Conservation (phyloP, 2,888 invertebrate genomes). For the Bellardia bayeri region DNA sequence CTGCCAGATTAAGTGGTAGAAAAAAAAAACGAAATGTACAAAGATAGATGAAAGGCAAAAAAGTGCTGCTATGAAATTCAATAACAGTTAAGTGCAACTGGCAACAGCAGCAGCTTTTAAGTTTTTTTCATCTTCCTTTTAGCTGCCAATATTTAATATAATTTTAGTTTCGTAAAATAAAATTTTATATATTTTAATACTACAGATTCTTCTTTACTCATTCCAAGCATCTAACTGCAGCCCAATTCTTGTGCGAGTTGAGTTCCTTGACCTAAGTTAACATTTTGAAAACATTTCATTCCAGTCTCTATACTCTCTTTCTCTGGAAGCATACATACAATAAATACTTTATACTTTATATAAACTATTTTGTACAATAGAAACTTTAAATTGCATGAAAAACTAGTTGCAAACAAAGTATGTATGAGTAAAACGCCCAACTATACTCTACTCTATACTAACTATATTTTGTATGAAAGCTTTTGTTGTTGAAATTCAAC, state of each 20-base stretch:
- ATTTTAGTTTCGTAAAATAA: constrained; percentile 39
- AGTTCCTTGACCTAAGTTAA: constrained; percentile 77
- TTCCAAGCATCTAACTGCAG: background rate
- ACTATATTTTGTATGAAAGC: constrained; percentile 37
- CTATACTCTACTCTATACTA: background rate
- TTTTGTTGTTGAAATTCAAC: constrained; percentile 44
- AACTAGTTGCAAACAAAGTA: constrained; percentile 36
- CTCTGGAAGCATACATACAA: constrained; percentile 6
- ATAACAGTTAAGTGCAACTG: constrained; percentile 68
- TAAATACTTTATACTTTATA: background rate
- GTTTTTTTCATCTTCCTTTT: constrained; percentile 43
- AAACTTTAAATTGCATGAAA: constrained; percentile 53
- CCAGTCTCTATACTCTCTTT: constrained; percentile 66
- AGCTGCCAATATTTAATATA: constrained; percentile 57
- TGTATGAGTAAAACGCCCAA: constrained; percentile 55
- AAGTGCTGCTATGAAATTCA: constrained; percentile 47
- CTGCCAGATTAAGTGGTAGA: constrained; percentile 5
- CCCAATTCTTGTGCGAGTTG: constrained; percentile 42
- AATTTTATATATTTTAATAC: constrained; percentile 10
- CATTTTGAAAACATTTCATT: constrained; percentile 73
- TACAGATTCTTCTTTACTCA: too few species aligned
- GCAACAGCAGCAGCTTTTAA: constrained; percentile 57
- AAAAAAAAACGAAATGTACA: background rate
- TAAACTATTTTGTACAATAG: constrained; percentile 52
- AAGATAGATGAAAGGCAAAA: constrained; percentile 4